phyloP scores from a whole-genome alignment of 2,113 vertebrate genomes.

The Siniperca knerii region DNA sequence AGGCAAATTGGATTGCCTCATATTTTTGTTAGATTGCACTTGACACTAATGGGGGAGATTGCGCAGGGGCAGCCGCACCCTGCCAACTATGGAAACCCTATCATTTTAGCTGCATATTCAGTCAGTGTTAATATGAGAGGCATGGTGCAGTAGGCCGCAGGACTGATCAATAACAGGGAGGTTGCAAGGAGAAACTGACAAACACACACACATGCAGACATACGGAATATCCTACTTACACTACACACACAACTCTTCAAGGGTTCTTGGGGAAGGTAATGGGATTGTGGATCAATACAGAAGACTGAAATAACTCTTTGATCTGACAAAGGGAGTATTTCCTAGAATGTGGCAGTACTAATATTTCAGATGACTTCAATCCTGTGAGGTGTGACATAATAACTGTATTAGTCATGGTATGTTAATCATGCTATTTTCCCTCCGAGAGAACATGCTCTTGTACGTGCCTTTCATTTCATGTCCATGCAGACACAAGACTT shows the following conservation, averaged over 20 bases:
- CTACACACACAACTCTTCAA: constrained; percentile 5
- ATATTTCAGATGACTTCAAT: constrained; percentile 21
- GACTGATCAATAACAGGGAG: constrained; percentile 51
- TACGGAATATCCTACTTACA: constrained; percentile 14
- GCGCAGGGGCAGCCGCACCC: background rate
- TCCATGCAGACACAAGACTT: background rate
- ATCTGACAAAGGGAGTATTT: constrained; percentile 30
- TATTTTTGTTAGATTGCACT: constrained; percentile 23
- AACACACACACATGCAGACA: background rate
- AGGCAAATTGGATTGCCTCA: constrained; percentile 24
- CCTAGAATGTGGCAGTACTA: background rate
- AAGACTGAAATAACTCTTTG: constrained; percentile 28
- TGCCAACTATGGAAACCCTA: constrained; percentile 11
- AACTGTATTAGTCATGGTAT: constrained; percentile 6
- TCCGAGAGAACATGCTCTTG: background rate
- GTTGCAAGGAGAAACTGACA: constrained; percentile 40
- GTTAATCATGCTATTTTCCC: constrained; percentile 17
- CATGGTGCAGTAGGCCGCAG: background rate
- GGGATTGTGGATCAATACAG: constrained; percentile 50
- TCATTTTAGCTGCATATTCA: constrained; percentile 50
- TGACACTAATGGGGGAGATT: constrained; percentile 45
- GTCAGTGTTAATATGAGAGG: constrained; percentile 39
- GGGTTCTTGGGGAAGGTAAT: constrained; percentile 33
- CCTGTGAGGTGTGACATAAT: background rate
- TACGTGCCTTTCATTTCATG: constrained; percentile 7